Evolutionary conservation across 2,888 invertebrate species (phyloP), one percentile per base, ranked within the genome.

Genomic region (Polyploca ridens): DNA sequence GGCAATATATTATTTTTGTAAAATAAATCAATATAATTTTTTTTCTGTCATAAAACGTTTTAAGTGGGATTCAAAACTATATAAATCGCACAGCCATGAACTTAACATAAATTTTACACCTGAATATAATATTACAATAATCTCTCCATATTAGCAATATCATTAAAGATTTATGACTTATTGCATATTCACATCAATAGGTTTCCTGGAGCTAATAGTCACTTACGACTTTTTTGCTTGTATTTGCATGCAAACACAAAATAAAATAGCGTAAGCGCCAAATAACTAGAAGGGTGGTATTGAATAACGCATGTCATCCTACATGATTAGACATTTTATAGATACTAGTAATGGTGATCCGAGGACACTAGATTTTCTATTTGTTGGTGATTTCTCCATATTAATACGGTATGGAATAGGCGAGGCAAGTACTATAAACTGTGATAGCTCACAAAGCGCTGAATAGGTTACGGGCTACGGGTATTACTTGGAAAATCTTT

Each of bases 101-200:
- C 49, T 16, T 49, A 49, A 38, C n/a, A n/a, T 38, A 38, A 35
- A 16, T 14, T 60, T 38, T 38, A 60, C 19, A 38, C 16, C 38
- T 13, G 11, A 41, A 41, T 27, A 14, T 27, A 41, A 16, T 13
- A 41, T 54, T 10, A 6, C 10, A 16, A 61, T 61, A 61, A 61
- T 19, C 61, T 61, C 61, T 41, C 41, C 64, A 69, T 68, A 58
- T 62, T 58, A 63, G 63, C 62, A 66, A 67, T 65, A 64, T 58
- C 66, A 62, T 70, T 58, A 63, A 58, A 67, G 27, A 60, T 70
- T 70, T 68, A 70, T 19, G 62, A 68, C 63, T 62, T 66, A 69
- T 70, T 69, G 64, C 64, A 69, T 66, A 67, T 68, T 54, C 19
- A 19, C 10, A 54, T 54, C 54, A 54, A 54, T 54, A 54, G 16